phyloP scores from a whole-genome alignment of 1,140 invertebrate species.

The Harlomillsia oculata region DNA sequence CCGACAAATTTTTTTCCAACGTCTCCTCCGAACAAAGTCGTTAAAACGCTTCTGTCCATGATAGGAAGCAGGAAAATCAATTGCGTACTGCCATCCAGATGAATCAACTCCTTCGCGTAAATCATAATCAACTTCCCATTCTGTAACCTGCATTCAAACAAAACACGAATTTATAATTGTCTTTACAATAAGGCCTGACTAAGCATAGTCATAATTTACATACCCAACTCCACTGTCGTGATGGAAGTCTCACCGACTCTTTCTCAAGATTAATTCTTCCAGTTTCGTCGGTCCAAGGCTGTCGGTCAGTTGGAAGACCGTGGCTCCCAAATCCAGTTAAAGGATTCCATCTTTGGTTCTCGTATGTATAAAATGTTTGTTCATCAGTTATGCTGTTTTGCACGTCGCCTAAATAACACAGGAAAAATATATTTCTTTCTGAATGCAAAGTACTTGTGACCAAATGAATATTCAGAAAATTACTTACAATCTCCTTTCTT shows the following conservation, averaged over 20 bases:
- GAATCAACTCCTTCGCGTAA: constrained; percentile 76
- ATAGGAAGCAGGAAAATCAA: constrained; percentile 76
- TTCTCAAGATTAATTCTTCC: constrained; percentile 69
- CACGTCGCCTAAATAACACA: not conserved
- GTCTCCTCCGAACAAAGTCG: constrained; percentile 72
- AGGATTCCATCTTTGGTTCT: constrained; percentile 90
- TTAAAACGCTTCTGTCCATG: constrained; percentile 75
- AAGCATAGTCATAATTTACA: constrained; percentile 24
- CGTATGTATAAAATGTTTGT: constrained; percentile 76
- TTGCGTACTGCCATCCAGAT: constrained; percentile 82
- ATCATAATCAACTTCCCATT: constrained; percentile 82
- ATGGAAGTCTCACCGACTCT: constrained; percentile 73
- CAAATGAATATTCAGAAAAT: not conserved
- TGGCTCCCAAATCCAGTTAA: constrained; percentile 74
- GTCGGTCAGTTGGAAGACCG: constrained; percentile 69
- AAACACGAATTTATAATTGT: not conserved
- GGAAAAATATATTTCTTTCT: not conserved
- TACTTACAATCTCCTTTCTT: constrained; percentile 19
- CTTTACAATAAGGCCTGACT: not conserved
- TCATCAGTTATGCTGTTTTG: constrained; percentile 48
- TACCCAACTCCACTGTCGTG: constrained; percentile 81
- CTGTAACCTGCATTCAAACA: constrained; percentile 53
- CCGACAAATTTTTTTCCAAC: constrained; percentile 75
- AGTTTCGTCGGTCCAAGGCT: constrained; percentile 79
- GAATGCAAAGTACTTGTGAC: not conserved